Conservation (phyloP, 2,113 vertebrate species). For the Laticauda colubrina region DNA sequence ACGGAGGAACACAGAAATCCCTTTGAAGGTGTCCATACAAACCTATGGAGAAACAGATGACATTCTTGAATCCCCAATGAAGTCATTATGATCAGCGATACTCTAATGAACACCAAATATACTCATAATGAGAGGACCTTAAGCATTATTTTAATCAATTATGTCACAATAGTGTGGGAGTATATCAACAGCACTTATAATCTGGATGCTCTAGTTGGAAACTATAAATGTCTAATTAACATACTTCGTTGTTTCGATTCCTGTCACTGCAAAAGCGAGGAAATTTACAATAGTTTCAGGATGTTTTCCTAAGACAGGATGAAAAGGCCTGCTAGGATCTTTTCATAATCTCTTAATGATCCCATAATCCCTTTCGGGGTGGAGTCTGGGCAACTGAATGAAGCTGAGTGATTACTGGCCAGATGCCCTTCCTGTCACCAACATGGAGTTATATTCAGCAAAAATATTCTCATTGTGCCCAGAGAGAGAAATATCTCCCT, state of each 20-base stretch:
- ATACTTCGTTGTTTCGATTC: conserved; percentile 5
- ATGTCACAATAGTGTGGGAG: conserved; percentile 25
- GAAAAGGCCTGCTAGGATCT: not conserved
- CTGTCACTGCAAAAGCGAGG: not conserved
- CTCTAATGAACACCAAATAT: conserved; percentile 50
- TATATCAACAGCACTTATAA: not conserved
- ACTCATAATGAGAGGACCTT: conserved; percentile 29
- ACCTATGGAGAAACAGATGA: conserved; percentile 47
- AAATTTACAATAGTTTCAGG: conserved; percentile 15
- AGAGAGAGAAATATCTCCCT: too few species aligned
- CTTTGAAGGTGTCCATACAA: conserved; percentile 48
- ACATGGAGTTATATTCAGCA: too few species aligned
- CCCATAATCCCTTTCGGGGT: too few species aligned
- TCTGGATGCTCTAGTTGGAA: conserved; percentile 1
- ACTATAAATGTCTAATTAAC: conserved; percentile 43
- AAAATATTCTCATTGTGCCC: too few species aligned
- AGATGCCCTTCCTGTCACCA: too few species aligned
- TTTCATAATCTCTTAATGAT: not conserved
- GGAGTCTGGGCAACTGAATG: too few species aligned
- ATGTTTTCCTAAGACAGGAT: not conserved
- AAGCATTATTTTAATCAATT: conserved; percentile 55
- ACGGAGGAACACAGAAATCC: conserved; percentile 44
- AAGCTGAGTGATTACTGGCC: too few species aligned
- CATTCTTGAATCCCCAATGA: conserved; percentile 54
- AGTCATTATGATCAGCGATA: conserved; percentile 47